Evolutionary conservation across 2,888 invertebrate species (phyloP).

Genomic region (Apomyelois bistriatella): DNA sequence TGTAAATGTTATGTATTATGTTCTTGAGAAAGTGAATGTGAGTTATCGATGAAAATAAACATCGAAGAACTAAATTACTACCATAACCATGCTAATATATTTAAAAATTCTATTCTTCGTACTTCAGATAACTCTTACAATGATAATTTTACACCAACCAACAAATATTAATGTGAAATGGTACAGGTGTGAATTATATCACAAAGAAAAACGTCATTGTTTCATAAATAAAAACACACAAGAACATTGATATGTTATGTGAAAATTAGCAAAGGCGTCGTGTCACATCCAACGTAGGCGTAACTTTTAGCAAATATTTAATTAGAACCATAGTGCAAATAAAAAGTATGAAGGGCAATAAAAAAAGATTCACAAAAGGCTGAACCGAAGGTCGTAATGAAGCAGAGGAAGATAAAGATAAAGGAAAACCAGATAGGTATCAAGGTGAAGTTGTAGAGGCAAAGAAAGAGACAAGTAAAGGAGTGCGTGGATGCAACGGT

Average conservation of each 20-base stretch:
- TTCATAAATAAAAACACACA: constrained; percentile 17
- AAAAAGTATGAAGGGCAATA: not conserved
- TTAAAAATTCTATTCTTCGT: too few species aligned
- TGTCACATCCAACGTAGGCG: constrained; percentile 36
- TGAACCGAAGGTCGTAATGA: not conserved
- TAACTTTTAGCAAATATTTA: not conserved
- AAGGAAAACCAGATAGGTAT: not conserved
- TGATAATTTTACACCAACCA: too few species aligned
- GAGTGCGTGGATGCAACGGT: not conserved
- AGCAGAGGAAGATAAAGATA: not conserved
- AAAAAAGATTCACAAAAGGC: not conserved
- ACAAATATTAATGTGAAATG: too few species aligned
- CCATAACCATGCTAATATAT: too few species aligned
- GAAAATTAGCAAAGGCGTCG: constrained; percentile 23
- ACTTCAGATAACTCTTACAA: too few species aligned
- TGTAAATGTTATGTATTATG: not conserved
- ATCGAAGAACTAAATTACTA: too few species aligned
- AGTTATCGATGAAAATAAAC: too few species aligned
- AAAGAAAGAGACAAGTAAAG: not conserved
- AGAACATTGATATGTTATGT: constrained; percentile 8
- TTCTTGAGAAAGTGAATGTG: too few species aligned
- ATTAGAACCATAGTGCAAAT: not conserved
- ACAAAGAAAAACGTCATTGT: too few species aligned
- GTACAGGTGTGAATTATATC: too few species aligned
- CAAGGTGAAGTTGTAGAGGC: not conserved